phyloP scores from a whole-genome alignment of 2,113 vertebrate genomes.

The Fregata magnificens region DNA sequence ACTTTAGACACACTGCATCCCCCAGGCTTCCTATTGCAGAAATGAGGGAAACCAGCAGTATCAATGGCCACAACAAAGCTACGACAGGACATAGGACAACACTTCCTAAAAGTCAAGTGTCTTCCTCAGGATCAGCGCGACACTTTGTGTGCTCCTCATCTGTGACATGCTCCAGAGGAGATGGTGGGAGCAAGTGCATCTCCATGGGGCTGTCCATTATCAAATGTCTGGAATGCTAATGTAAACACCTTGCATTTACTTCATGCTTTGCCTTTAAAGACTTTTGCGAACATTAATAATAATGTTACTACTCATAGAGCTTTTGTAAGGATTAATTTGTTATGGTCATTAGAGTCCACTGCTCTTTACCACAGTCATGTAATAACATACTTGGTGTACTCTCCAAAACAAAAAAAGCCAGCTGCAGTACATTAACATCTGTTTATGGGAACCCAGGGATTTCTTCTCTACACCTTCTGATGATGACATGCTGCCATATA shows the following conservation, averaged over 20 bases:
- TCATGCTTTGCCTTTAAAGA: constrained; percentile 4
- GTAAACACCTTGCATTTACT: not conserved
- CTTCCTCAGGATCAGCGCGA: not conserved
- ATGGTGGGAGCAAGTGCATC: not conserved
- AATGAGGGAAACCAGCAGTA: not conserved
- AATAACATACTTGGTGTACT: not conserved
- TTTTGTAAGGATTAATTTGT: constrained; percentile 47
- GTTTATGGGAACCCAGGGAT: not conserved
- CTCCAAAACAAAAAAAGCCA: not conserved
- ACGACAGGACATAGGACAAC: fast-evolving
- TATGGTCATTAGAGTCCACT: not conserved
- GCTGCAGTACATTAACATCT: not conserved
- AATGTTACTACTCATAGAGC: not conserved
- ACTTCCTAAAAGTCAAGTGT: not conserved
- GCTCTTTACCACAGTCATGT: not conserved
- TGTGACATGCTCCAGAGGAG: not conserved
- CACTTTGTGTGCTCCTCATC: not conserved
- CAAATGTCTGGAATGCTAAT: not conserved
- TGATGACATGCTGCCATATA: not conserved
- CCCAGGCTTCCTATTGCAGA: not conserved
- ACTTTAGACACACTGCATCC: not conserved
- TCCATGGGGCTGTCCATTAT: not conserved
- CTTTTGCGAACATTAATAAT: constrained; percentile 10
- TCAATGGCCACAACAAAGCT: not conserved
- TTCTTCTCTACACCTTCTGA: not conserved